Base-by-base conservation (phyloP, 2,888 invertebrate species). In the Microplitis manilae region DNA sequence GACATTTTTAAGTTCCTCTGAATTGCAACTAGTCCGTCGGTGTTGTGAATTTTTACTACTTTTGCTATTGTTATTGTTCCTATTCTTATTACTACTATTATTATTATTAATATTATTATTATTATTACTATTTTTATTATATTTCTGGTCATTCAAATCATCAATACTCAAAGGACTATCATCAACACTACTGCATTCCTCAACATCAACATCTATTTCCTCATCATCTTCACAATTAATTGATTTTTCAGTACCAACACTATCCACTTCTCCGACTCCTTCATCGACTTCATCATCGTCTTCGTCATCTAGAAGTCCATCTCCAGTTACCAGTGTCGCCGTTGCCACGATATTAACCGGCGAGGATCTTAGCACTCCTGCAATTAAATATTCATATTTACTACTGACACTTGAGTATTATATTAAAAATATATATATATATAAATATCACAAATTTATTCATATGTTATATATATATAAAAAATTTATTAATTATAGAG, bases 1-100 rank as follows among this genome's bases (percentile, higher is more conserved):
- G 77, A 94, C 93, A 85, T 90, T 91, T 69, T 92, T 89, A 68
- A 94, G 89, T 86, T 94, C 94, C 83, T 93, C 93, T 85, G 93
- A 93, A 86, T 94, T 94, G 87, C 93, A 94, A 73, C 90, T 89
- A 68, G 91, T 90, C 86, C 91, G 91, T 64, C 77, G 78, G 39
- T 80, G 84, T 80, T 83, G 80, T 79, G 80, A 79, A 78, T 84
- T 84, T 83, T 82, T 87, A 85, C 83, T 70, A 40, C 71, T 75
- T n/a, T 70, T 38, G 13, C 79, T 78, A 73, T 77, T 67, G 80
- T 81, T 38, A 77, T 79, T 81, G 77, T 79, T 81, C 74, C 86
- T 87, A 59, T 84, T 81, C 20, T 77, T 77, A 38, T 79, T 87
- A 0, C 90, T 90, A 68, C 90, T 88, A 84, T 92, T 92, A 67